These are phyloP conservation scores for Pomacea canaliculata DNA, from an alignment of 2,888 invertebrate species.

Conservation along the genomic window DNA sequence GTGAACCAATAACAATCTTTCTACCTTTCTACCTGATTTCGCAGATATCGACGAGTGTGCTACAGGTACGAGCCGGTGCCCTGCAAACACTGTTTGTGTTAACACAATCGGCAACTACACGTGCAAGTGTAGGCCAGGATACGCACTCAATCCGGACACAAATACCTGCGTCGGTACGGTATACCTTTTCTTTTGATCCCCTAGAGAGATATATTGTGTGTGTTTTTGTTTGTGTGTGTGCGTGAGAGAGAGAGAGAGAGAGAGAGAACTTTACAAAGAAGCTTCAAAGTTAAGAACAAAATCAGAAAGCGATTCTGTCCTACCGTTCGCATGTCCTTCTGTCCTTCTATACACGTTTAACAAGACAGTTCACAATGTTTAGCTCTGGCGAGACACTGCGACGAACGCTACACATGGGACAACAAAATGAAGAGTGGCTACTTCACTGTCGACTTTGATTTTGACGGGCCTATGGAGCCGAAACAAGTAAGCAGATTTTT, in stretches of 20 bases:
- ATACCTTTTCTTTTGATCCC: no score
- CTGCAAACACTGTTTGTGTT: neutral
- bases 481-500: neutral
- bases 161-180: no score
- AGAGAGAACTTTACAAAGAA: neutral
- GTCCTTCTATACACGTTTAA: neutral
- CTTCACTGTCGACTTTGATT: conserved; percentile 2
- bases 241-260: neutral
- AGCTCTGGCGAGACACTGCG: neutral
- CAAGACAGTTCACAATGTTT: no score
- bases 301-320: neutral
- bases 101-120: conserved; percentile 11
- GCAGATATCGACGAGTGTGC: conserved; percentile 26
- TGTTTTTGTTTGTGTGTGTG: neutral
- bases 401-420: neutral
- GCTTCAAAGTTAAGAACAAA: neutral
- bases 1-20: neutral
- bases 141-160: conserved; percentile 1
- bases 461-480: neutral
- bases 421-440: conserved; percentile 1
- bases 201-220: neutral
- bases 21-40: neutral
- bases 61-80: neutral
- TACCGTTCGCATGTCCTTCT: neutral
- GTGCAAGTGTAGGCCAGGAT: conserved; percentile 23